Evolutionary conservation across 2,797 vertebrate species (phyloP), one percentile per base, ranked within the genome.

Genomic region (Notolabrus celidotus): DNA sequence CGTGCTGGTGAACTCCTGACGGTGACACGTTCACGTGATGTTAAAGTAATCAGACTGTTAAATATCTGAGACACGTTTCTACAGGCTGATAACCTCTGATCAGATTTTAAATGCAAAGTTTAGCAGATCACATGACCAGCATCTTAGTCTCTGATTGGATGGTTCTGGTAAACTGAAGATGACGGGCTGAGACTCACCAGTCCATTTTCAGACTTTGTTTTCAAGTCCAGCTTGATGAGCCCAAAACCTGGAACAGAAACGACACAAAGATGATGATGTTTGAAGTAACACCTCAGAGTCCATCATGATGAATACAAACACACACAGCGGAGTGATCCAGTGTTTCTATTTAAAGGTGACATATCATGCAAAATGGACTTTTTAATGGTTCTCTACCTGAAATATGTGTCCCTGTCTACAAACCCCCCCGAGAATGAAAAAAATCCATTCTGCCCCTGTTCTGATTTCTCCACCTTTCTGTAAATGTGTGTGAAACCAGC

Each of bases 121-220:
- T 10, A 49, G 34, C n/a, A 36, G 49, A 47, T 80, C 68, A 83
- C 47, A 71, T 62, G 71, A 65, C 16, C 7, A 76, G 66, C 45
- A 19, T 70, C 60, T 78, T 55, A 82, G 68, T 54, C 58, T 38
- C 52, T 57, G 75, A 81, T 39, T 63, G 45, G 67, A 59, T 0
- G 47, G 47, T 65, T 45, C 38, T 3, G 57, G 61, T 71, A 65
- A 85, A 80, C 59, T 72, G 29, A 77, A 80, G 54, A 74, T 42
- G 59, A 67, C 55, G 20, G 7, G 22, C 2, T 1, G 51, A 5
- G 68, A 96, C 96, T 96, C 90, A 99, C 98, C 95, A 99, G 88
- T 90, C 98, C 98, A 91, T 97, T 98, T 92, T 96, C 96, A 67
- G 97, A 98, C 92, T 96, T 99, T 45, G 98, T 99, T 93, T 99